Evolutionary conservation across 1,140 invertebrate genomes (phyloP).

Genomic region (Lepidurus arcticus): DNA sequence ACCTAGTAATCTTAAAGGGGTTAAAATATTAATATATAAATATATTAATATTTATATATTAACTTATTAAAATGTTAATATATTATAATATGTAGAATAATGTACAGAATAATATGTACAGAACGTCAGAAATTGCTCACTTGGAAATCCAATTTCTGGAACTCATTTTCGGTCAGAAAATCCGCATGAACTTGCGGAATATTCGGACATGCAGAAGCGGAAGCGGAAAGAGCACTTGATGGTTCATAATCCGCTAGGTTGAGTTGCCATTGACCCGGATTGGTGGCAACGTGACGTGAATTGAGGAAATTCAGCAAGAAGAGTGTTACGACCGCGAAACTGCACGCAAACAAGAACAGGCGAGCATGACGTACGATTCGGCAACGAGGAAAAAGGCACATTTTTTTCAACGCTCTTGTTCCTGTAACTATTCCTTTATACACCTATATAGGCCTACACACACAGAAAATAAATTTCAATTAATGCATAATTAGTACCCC

Average conservation of each 20-base stretch:
- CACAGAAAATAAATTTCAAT: not conserved
- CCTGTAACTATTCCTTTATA: not conserved
- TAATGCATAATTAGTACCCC: not conserved
- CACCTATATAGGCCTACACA: not conserved
- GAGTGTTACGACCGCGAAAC: not conserved
- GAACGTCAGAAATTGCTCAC: not conserved
- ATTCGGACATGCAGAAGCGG: not conserved
- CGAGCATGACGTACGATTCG: not conserved
- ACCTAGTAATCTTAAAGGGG: too few relatives aligned
- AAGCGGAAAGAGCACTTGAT: not conserved
- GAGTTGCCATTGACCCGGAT: not conserved
- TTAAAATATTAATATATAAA: too few relatives aligned
- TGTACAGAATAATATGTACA: too few relatives aligned
- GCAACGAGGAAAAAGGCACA: not conserved
- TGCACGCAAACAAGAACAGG: not conserved
- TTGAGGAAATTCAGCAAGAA: not conserved
- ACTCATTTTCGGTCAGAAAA: slow-evolving; percentile 1
- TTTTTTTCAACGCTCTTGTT: not conserved
- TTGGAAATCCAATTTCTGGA: not conserved
- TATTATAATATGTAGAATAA: too few relatives aligned
- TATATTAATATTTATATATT: too few relatives aligned
- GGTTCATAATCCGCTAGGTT: not conserved
- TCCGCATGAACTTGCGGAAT: not conserved
- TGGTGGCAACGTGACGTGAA: not conserved
- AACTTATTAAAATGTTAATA: too few relatives aligned